Conservation (phyloP, 64 coral and sea anemone genomes). For the Pocillopora verrucosa region DNA sequence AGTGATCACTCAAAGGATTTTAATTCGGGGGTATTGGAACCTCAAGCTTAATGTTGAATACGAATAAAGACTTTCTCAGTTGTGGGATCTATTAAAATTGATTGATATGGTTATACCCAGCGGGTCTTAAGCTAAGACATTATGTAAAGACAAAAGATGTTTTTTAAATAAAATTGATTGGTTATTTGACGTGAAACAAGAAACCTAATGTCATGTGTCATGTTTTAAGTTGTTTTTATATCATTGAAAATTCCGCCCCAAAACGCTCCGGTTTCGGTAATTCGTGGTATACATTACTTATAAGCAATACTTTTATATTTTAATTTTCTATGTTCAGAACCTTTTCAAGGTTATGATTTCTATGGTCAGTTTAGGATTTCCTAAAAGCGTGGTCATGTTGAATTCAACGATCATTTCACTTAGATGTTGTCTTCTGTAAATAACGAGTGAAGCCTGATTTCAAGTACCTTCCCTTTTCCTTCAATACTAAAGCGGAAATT, state of each 20-base stretch:
- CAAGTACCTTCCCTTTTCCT: not conserved
- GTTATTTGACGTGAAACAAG: not conserved
- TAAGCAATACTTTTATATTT: no score
- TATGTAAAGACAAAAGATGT: constrained; percentile 2
- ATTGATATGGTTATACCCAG: constrained; percentile 4
- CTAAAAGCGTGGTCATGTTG: not conserved
- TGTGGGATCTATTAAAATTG: not conserved
- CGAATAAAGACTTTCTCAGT: no score
- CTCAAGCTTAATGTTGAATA: not conserved
- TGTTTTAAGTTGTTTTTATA: not conserved
- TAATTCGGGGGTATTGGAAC: not conserved
- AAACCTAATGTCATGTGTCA: not conserved
- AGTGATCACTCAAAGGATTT: not conserved
- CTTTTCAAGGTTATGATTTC: not conserved
- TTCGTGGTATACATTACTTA: no score
- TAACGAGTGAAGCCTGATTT: not conserved
- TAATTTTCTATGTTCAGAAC: no score
- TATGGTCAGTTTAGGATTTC: not conserved
- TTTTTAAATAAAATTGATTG: constrained; percentile 12
- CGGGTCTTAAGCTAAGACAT: not conserved
- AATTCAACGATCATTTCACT: not conserved
- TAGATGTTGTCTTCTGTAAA: constrained; percentile 6
- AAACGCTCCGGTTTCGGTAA: not conserved
- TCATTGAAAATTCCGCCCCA: not conserved
- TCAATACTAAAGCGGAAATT: constrained; percentile 18